phyloP scores from a whole-genome alignment of 37 sponge, comb jelly and placozoan species.

The Hormiphora californensis region DNA sequence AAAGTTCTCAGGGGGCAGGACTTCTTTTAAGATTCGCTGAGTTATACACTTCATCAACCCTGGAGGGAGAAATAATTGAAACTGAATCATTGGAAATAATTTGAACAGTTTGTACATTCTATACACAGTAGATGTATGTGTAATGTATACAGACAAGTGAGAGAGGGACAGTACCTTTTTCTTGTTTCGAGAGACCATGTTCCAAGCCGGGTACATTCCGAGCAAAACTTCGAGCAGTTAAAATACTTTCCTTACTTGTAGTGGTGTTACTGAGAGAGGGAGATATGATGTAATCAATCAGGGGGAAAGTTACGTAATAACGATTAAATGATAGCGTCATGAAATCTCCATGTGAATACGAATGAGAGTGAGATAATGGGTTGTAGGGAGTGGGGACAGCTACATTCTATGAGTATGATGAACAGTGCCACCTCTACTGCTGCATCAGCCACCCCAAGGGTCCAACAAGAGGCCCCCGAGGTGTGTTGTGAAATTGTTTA shows the following conservation, averaged over 20 bases:
- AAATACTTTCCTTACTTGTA: slow-evolving; percentile 23
- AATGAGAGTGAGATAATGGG: no score
- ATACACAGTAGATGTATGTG: background rate
- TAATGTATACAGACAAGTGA: background rate
- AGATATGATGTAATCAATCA: no score
- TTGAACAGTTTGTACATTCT: background rate
- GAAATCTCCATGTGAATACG: no score
- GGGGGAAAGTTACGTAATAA: no score
- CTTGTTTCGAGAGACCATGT: slow-evolving; percentile 16
- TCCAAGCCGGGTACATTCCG: slow-evolving; percentile 19
- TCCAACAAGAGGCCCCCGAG: no score
- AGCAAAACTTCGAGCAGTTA: slow-evolving; percentile 30
- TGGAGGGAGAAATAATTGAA: background rate
- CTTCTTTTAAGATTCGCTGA: slow-evolving; percentile 31
- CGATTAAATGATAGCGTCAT: no score
- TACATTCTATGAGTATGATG: no score
- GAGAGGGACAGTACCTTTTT: background rate
- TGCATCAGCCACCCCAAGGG: no score
- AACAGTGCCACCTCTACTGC: no score
- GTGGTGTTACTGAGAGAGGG: no score
- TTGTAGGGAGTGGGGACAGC: no score
- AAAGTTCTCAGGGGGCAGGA: slow-evolving; percentile 17
- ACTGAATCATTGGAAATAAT: background rate
- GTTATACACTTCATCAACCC: slow-evolving; percentile 50
- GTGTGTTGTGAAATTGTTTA: no score